Evolutionary conservation across 2,113 vertebrate genomes (phyloP).

Genomic region (Boulengeromyrus knoepffleri): DNA sequence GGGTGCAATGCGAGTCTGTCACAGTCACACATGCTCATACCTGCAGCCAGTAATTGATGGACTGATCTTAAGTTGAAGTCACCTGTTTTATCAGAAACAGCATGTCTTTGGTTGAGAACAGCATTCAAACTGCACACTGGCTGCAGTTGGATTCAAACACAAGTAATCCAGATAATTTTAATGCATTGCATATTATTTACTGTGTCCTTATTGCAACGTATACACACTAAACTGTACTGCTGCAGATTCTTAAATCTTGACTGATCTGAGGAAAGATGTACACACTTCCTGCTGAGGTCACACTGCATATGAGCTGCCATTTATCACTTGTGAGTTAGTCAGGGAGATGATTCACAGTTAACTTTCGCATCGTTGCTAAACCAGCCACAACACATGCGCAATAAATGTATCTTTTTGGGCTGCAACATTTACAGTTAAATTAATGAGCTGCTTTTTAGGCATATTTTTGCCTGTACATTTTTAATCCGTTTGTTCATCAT

Average conservation of each 20-base stretch:
- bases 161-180: neutral
- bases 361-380: neutral
- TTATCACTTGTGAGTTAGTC: neutral
- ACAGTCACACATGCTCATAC: neutral
- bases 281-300: neutral
- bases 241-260: neutral
- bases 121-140: neutral
- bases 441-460: neutral
- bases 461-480: neutral
- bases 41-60: neutral
- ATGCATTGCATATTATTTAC: neutral
- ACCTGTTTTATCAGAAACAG: neutral
- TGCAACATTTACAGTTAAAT: neutral
- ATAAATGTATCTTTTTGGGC: neutral
- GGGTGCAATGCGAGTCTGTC: neutral
- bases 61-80: neutral
- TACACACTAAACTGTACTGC: neutral
- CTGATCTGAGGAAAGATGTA: neutral
- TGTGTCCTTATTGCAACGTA: neutral
- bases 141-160: neutral
- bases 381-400: neutral
- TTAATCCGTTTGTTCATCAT: neutral
- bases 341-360: neutral
- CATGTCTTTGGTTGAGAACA: neutral
- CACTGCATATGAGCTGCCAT: neutral